Evolutionary conservation across 1,140 invertebrate species (phyloP).

Genomic region (Chlorops oryzae): DNA sequence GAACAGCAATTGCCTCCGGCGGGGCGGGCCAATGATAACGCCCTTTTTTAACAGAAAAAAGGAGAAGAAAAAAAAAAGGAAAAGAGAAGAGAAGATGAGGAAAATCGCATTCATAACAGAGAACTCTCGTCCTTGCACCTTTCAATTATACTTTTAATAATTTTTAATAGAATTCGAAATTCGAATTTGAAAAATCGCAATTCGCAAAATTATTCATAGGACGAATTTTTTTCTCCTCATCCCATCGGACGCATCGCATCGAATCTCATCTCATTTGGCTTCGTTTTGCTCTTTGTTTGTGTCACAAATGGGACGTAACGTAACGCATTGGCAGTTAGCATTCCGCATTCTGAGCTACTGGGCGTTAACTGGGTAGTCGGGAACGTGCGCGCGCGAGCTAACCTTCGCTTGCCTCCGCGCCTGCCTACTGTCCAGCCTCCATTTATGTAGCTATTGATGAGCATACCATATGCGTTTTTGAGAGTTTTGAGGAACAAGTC

Average conservation of each 20-base stretch:
- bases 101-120: no score
- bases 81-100: no score
- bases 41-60: not conserved
- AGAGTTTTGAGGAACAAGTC: no score
- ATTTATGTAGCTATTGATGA: no score
- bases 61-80: no score
- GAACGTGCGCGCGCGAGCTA: slow-evolving; percentile 12
- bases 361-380: slow-evolving; percentile 5
- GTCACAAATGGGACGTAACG: not conserved
- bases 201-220: not conserved
- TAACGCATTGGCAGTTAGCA: not conserved
- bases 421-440: no score
- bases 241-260: not conserved
- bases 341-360: slow-evolving; percentile 11
- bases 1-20: not conserved
- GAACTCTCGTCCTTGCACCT: no score
- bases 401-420: slow-evolving; percentile 21
- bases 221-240: not conserved
- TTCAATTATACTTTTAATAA: no score
- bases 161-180: no score
- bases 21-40: not conserved
- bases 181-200: not conserved
- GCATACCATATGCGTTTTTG: no score
- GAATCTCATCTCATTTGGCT: not conserved
- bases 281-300: slow-evolving; percentile 3